Evolutionary conservation across 2,113 vertebrate species (phyloP).

Genomic region (Trematomus loennbergii): DNA sequence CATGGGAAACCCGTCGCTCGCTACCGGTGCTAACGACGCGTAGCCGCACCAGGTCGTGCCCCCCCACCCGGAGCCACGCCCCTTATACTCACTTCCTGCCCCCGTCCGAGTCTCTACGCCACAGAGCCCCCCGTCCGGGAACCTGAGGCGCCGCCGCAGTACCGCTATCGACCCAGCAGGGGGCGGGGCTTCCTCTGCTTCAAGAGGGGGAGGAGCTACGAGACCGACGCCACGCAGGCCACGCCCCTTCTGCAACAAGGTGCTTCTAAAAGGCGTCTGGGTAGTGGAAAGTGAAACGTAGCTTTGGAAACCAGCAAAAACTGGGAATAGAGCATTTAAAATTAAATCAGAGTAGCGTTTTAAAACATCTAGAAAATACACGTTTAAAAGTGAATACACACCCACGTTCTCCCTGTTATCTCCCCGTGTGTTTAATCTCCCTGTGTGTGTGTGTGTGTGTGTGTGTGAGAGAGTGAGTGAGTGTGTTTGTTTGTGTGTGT

Average conservation of each 20-base stretch:
- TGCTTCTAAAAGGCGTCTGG: constrained; percentile 31
- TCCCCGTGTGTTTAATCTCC: constrained; percentile 30
- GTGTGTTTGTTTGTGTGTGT: constrained; percentile 18
- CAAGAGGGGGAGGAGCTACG: constrained; percentile 5
- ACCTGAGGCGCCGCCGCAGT: constrained; percentile 53
- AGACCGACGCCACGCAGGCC: constrained; percentile 33
- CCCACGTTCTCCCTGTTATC: constrained; percentile 9
- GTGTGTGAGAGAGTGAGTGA: constrained; percentile 20
- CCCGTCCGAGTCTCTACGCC: neutral
- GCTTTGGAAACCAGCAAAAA: no score
- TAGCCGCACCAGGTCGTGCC: constrained; percentile 50
- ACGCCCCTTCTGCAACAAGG: constrained; percentile 71
- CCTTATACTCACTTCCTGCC: constrained; percentile 23
- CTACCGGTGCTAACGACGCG: constrained; percentile 44
- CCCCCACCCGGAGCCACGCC: constrained; percentile 52
- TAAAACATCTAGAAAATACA: neutral
- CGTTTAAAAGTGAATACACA: neutral
- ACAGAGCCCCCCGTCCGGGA: constrained; percentile 5
- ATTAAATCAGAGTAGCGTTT: no score
- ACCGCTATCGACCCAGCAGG: constrained; percentile 54
- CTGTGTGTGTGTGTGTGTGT: constrained; percentile 15
- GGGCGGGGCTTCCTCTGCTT: constrained; percentile 41
- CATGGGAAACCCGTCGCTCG: constrained; percentile 18
- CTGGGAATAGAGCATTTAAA: no score
- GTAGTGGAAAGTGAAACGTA: neutral